These are phyloP conservation scores for Falco cherrug DNA, from an alignment of 2,797 vertebrate species.

Conservation along the genomic window DNA sequence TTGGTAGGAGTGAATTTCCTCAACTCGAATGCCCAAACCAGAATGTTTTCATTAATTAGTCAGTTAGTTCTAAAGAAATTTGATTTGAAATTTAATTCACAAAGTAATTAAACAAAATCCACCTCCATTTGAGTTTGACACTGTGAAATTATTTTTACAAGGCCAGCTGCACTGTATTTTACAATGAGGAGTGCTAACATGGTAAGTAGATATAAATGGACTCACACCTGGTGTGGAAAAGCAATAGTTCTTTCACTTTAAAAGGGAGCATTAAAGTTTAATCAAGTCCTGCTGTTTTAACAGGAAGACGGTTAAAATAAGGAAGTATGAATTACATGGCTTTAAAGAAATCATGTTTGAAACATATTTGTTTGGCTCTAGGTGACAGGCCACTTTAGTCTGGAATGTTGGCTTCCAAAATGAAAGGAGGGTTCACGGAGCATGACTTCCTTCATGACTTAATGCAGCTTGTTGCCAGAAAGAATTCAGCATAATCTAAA, in stretches of 20 bases:
- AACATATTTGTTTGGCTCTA: background rate
- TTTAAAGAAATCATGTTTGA: background rate
- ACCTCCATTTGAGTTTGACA: background rate
- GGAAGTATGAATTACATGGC: background rate
- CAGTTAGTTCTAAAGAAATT: background rate
- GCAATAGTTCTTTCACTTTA: constrained; percentile 40
- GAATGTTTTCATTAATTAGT: background rate
- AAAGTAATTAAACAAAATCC: background rate
- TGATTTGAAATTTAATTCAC: background rate
- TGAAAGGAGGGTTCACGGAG: background rate
- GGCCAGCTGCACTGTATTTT: background rate
- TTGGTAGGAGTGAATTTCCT: background rate
- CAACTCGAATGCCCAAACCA: background rate
- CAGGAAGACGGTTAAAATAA: background rate
- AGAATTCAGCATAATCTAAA: background rate
- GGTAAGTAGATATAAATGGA: constrained; percentile 32
- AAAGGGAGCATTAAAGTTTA: constrained; percentile 36
- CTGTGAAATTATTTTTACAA: background rate
- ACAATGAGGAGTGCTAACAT: background rate
- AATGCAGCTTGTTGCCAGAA: background rate
- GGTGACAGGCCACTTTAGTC: background rate
- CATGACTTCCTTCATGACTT: background rate
- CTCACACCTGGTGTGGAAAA: background rate
- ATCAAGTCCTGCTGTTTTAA: constrained; percentile 14
- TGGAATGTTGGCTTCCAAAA: background rate